These are phyloP conservation scores for Oasisia sp. DNA, from an alignment of 2,888 invertebrate species.

Conservation along the genomic window DNA sequence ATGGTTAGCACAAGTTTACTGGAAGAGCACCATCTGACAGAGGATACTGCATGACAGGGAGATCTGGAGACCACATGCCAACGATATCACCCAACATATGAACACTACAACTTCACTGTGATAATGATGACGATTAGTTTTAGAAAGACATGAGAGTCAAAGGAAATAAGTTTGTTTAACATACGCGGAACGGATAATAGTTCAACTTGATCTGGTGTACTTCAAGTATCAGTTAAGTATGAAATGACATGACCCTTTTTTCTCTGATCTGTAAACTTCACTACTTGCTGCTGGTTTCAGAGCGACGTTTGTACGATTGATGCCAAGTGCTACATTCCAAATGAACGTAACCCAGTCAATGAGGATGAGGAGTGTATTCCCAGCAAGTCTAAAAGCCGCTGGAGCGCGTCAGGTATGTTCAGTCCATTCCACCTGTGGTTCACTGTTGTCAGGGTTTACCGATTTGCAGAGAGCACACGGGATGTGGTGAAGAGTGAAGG, in stretches of 20 bases:
- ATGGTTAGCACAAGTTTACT: no score
- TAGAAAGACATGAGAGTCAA: neutral
- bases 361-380: neutral
- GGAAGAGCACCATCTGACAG: no score
- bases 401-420: neutral
- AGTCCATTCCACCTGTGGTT: no score
- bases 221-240: neutral
- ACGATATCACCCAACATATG: no score
- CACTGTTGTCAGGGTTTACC: no score
- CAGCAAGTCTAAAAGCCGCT: neutral
- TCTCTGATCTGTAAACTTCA: neutral
- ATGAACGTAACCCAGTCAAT: neutral
- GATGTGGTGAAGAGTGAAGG: no score
- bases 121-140: no score
- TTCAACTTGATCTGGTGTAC: neutral
- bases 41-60: no score
- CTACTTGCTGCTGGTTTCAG: neutral
- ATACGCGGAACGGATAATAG: neutral
- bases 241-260: neutral
- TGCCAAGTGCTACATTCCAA: neutral
- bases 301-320: neutral
- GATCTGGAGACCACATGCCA: no score
- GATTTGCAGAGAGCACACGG: no score
- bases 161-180: neutral
- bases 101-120: no score